Evolutionary conservation across 1,140 invertebrate species (phyloP).

Genomic region (Cyclina sinensis): DNA sequence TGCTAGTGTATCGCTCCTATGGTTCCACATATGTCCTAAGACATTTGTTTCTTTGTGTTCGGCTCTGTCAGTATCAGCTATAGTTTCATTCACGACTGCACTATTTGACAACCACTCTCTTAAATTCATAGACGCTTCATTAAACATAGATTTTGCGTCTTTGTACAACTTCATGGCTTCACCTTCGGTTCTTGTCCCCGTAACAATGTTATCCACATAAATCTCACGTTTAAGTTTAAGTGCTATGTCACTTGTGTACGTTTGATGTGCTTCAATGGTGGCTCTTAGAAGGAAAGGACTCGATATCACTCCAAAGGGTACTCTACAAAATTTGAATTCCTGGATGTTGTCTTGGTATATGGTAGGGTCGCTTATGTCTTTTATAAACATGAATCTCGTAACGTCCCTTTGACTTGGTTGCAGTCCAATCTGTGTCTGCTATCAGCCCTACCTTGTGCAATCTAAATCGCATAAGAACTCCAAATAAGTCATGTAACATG

Average conservation of each 20-base stretch:
- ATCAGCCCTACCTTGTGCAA: background rate
- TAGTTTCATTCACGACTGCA: background rate
- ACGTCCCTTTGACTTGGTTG: no score
- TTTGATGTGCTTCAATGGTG: constrained; percentile 27
- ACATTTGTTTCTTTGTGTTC: constrained; percentile 18
- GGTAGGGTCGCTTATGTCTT: no score
- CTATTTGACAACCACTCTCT: constrained; percentile 33
- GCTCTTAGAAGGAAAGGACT: constrained; percentile 39
- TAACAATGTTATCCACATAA: background rate
- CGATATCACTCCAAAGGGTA: constrained; percentile 47
- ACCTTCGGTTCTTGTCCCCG: background rate
- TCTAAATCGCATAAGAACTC: background rate
- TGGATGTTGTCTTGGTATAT: background rate
- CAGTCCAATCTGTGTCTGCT: background rate
- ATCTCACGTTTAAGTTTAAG: background rate
- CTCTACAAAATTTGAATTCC: constrained; percentile 45
- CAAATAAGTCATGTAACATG: no score
- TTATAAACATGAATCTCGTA: no score
- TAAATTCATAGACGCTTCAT: constrained; percentile 14
- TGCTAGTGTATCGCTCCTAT: constrained; percentile 33
- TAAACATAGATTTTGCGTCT: constrained; percentile 15
- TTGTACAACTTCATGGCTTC: constrained; percentile 17
- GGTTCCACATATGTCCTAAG: constrained; percentile 59
- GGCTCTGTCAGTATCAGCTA: background rate
- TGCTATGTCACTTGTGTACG: background rate